Conservation (phyloP, 2,113 vertebrate species). For the Datnioides undecimradiatus region DNA sequence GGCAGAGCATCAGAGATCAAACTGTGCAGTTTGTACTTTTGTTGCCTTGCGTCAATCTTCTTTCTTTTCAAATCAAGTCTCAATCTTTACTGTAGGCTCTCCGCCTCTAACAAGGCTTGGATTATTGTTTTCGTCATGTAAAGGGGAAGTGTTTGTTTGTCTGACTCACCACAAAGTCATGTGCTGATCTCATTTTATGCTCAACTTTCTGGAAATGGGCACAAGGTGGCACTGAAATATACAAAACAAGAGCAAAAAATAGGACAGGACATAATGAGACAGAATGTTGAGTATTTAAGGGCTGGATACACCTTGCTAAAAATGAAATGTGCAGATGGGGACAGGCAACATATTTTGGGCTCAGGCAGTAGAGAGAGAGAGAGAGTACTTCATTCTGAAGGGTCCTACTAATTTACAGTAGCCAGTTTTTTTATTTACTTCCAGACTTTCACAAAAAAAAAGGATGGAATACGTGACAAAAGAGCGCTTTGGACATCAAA, state of each 20-base stretch:
- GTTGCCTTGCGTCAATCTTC: not conserved
- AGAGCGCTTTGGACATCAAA: too few relatives aligned
- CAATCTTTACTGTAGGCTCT: not conserved
- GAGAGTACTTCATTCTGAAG: not conserved
- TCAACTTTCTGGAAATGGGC: not conserved
- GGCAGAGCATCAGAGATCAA: not conserved
- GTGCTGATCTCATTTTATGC: conserved; percentile 13
- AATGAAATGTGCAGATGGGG: not conserved
- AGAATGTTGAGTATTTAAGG: not conserved
- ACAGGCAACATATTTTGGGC: not conserved
- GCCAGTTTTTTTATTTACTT: too few relatives aligned
- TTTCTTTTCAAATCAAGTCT: not conserved
- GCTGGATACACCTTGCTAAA: not conserved
- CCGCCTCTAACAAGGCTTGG: not conserved
- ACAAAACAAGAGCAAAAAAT: not conserved
- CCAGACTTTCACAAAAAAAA: too few relatives aligned
- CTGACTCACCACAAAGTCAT: conserved; percentile 27
- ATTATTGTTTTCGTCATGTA: conserved; percentile 11
- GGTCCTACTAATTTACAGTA: not conserved
- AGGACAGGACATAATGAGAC: not conserved
- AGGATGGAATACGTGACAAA: too few relatives aligned
- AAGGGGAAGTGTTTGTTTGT: conserved; percentile 3
- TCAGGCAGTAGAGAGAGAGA: not conserved
- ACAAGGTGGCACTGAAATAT: not conserved
- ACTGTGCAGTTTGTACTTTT: conserved; percentile 1